Base-by-base conservation (phyloP, 1,140 invertebrate species). In the Drosophila baimaii region DNA sequence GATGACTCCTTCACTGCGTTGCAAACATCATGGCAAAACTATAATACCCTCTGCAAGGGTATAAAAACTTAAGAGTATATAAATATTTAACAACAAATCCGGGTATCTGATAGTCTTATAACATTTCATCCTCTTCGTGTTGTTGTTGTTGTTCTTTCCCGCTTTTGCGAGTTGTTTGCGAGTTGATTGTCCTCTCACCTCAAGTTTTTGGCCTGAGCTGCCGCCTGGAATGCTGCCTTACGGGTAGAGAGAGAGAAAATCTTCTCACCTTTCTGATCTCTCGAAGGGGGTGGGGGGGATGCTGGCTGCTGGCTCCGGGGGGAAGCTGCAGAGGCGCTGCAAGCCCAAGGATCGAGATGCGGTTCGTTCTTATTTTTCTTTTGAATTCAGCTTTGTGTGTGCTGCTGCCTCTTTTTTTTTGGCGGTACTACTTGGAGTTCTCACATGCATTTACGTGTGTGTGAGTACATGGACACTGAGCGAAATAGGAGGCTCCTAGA, bases 131-230 rank as follows among this genome's bases (percentile, higher is more conserved):
- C 33, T 44, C 17, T 37, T 69, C 15, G 13, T 59, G 35, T 44
- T 69, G 39, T 37, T 66, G 71, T 19, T 70, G 61, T 70, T 80
- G 41, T 62, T 64, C 62, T 41, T 62, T 81, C 43, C 54, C 54
- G 75, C 37, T 63, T 78, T 27, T 8, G 62, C 39, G 58, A 64
- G 66, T 55, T 56, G 68, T 57, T 71, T 72, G 70, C 63, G 82
- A 86, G 82, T 86, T 86, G 82, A 86, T 86, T 86, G 82, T 86
- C 82, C 82, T 86, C 83, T 86, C 82, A 86, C 82, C 82, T 88
- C 79, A 79, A 79, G 79, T 79, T 88, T 78, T 86, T 83, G 74
- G 80, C 71, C 71, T 58, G 71, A 55, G 62, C 66, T 49, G 35
- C 17, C 13, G 74, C 47, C 57, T 88, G 84, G 83, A 86, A 88